Base-by-base conservation (phyloP, 2,797 vertebrate species). In the Gymnoscopelus braueri region DNA sequence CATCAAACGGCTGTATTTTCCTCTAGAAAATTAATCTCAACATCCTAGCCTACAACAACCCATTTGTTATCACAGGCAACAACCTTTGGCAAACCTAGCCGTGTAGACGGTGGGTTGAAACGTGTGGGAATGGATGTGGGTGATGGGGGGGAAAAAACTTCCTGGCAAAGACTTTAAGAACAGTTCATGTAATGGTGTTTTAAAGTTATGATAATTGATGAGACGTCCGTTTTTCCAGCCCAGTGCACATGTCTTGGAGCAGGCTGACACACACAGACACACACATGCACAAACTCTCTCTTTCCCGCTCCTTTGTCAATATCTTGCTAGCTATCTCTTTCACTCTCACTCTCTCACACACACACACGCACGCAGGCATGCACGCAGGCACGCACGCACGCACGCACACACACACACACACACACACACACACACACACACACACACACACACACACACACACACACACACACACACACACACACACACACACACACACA, bases 381-480 rank as follows among this genome's bases (percentile, higher is more conserved):
- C n/a, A n/a, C n/a, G n/a, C n/a, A n/a, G n/a, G n/a, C 9, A 8
- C 47, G 24, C 19, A n/a, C 39, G 26, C 61, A 29, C 15, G 39
- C 49, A 58, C 56, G 14, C 56, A 58, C 56, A 58, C 56, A 32
- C 26, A 35, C 56, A 32, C 26, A 35, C 39, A 64, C 9, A 8
- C 47, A 49, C 19, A n/a, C 39, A 51, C 61, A 29, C 15, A 53
- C 49, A 58, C 56, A 32, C 56, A 58, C 56, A 58, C 56, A 32
- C 26, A 35, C 56, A 32, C 26, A 32, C 12, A n/a, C 9, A 29
- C 54, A 26, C 54, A 11, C 56, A 58, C 56, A 35, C 62, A n/a
- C 14, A 39, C 29, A 8, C 47, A 49, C 19, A 29, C 39, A 26
- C 61, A 14, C 15, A 53, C 49, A 35, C 56, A 14, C 56, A 58